These are phyloP conservation scores for Microctenopoma lineatum DNA, from an alignment of 2,797 vertebrate genomes.

Conservation along the genomic window DNA sequence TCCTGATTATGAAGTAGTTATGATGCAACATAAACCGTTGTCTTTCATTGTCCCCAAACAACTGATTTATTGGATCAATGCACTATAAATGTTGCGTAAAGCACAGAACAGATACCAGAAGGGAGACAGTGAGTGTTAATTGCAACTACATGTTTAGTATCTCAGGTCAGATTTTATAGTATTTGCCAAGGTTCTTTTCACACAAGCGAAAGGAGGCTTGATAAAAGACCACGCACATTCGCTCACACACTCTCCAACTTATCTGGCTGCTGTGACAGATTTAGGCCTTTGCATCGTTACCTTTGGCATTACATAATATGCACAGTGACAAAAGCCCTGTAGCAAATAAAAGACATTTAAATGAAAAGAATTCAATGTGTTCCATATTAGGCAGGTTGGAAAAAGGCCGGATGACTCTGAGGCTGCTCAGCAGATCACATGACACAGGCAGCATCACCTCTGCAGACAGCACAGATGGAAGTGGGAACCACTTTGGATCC, in stretches of 20 bases:
- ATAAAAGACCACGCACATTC: slow-evolving; percentile 30
- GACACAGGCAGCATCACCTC: slow-evolving; percentile 60
- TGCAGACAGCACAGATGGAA: slow-evolving; percentile 45
- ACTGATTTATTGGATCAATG: slow-evolving; percentile 28
- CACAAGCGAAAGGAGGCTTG: slow-evolving; percentile 40
- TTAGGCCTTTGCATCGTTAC: slow-evolving; percentile 69
- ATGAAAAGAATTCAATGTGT: slow-evolving; percentile 75
- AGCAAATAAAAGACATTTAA: slow-evolving; percentile 57
- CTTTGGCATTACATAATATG: slow-evolving; percentile 75
- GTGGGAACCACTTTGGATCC: slow-evolving; percentile 40
- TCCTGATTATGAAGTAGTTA: slow-evolving; percentile 52
- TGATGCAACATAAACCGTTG: slow-evolving; percentile 34
- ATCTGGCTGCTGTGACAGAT: slow-evolving; percentile 75
- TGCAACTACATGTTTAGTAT: slow-evolving; percentile 4
- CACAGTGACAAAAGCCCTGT: slow-evolving; percentile 63
- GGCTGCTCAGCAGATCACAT: slow-evolving; percentile 67
- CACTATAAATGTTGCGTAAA: not conserved
- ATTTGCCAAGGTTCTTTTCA: slow-evolving; percentile 23
- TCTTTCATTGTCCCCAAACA: slow-evolving; percentile 27
- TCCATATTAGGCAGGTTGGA: slow-evolving; percentile 66
- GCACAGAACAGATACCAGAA: not conserved
- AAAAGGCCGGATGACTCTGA: slow-evolving; percentile 53
- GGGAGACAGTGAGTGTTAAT: not conserved
- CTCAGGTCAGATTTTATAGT: slow-evolving; percentile 6
- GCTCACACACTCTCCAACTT: slow-evolving; percentile 68